These are phyloP conservation scores for Cerceris ruficornis DNA, from an alignment of 2,888 invertebrate genomes.

Conservation along the genomic window DNA sequence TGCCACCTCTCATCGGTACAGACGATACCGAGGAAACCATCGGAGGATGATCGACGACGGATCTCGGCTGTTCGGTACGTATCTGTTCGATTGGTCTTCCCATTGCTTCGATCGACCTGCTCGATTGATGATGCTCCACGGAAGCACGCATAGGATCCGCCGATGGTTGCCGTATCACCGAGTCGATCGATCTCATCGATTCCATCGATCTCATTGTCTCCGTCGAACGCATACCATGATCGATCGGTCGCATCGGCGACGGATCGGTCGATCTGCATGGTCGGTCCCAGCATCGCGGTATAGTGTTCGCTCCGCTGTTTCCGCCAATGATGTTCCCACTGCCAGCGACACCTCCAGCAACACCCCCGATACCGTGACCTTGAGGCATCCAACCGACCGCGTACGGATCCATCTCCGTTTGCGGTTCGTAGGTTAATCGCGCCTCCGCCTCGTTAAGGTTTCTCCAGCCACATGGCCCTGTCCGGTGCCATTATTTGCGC, in stretches of 20 bases:
- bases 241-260: constrained; percentile 79
- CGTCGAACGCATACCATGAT: constrained; percentile 76
- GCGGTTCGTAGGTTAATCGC: constrained; percentile 1
- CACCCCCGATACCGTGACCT: constrained; percentile 69
- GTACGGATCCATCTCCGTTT: constrained; percentile 82
- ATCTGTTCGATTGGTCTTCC: constrained; percentile 60
- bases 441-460: constrained; percentile 42
- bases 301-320: constrained; percentile 59
- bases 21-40: constrained; percentile 58
- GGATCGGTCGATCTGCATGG: constrained; percentile 79
- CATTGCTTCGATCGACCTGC: constrained; percentile 74
- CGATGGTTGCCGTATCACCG: constrained; percentile 73
- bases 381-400: constrained; percentile 81
- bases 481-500: constrained; percentile 72
- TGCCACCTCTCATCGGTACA: constrained; percentile 57
- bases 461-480: constrained; percentile 71
- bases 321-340: constrained; percentile 41
- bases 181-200: constrained; percentile 79
- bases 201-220: constrained; percentile 80
- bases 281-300: constrained; percentile 78
- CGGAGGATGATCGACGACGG: constrained; percentile 64
- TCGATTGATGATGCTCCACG: constrained; percentile 70
- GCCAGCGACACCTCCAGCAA: constrained; percentile 49
- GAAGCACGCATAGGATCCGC: constrained; percentile 56
- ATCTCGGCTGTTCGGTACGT: constrained; percentile 66